These are phyloP conservation scores for Athene cunicularia DNA, from an alignment of 2,113 vertebrate species.

Conservation along the genomic window DNA sequence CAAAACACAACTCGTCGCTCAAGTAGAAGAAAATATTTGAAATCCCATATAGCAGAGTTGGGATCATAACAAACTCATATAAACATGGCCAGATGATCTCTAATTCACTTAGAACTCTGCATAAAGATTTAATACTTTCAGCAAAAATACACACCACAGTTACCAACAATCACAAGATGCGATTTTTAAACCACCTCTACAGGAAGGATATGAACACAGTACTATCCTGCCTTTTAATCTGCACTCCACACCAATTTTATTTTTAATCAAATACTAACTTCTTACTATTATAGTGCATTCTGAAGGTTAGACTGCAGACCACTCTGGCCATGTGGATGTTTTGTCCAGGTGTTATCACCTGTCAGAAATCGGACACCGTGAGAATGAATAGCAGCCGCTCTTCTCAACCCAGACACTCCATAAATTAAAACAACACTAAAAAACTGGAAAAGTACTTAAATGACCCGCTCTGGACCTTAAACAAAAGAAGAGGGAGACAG, in stretches of 20 bases:
- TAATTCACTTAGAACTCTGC: neutral
- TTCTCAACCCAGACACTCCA: neutral
- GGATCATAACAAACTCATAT: neutral
- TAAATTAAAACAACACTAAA: neutral
- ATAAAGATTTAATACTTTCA: neutral
- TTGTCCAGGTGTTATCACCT: neutral
- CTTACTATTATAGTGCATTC: neutral
- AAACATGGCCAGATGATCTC: neutral
- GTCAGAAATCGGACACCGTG: neutral
- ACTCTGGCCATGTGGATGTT: neutral
- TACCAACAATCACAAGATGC: neutral
- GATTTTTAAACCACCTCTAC: neutral
- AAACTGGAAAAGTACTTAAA: neutral
- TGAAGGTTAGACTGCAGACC: neutral
- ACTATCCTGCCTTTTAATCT: neutral
- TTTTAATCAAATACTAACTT: neutral
- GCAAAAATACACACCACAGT: neutral
- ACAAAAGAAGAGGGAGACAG: neutral
- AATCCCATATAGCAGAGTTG: neutral
- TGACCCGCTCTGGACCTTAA: neutral
- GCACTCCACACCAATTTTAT: neutral
- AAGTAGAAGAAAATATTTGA: neutral
- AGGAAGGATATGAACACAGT: neutral
- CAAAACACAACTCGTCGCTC: neutral
- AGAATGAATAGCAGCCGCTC: neutral